Evolutionary conservation across 2,888 invertebrate species (phyloP).

Genomic region (Polia nebulosa): DNA sequence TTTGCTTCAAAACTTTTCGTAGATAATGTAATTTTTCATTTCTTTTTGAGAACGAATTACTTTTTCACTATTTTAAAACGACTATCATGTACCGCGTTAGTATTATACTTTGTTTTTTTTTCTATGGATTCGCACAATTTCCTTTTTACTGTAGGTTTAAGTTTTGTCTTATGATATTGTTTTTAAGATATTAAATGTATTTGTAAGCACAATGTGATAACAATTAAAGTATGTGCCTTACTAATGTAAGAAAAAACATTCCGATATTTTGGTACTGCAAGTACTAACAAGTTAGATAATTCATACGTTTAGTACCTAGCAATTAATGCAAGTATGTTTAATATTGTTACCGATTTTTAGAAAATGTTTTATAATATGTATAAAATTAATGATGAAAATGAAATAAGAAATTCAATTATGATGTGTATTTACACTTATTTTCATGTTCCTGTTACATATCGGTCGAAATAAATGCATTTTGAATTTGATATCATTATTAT

Average conservation of each 20-base stretch:
- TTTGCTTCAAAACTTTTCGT: neutral
- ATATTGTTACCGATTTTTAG: slow-evolving; percentile 31
- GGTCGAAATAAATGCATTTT: neutral
- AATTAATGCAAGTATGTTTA: slow-evolving; percentile 10
- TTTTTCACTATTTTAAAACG: slow-evolving; percentile 4
- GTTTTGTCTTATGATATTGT: slow-evolving; percentile 31
- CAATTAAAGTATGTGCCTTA: slow-evolving; percentile 75
- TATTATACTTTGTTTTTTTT: slow-evolving; percentile 12
- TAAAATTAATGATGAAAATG: neutral
- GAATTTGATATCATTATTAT: slow-evolving; percentile 1
- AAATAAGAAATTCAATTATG: neutral
- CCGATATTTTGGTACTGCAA: slow-evolving; percentile 55
- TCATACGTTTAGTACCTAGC: slow-evolving; percentile 11
- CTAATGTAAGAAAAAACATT: slow-evolving; percentile 59
- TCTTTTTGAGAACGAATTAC: neutral
- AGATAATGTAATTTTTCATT: neutral
- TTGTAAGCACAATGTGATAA: slow-evolving; percentile 78
- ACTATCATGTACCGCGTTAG: neutral
- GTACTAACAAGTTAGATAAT: slow-evolving; percentile 45
- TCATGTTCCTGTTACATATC: slow-evolving; percentile 19
- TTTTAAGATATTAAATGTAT: slow-evolving; percentile 36
- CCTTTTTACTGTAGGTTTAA: slow-evolving; percentile 2
- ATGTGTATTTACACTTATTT: slow-evolving; percentile 1
- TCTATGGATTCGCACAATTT: neutral
- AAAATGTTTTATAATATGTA: neutral